phyloP scores from a whole-genome alignment of 2,797 vertebrate genomes.

The Sebastes paucispinis region DNA sequence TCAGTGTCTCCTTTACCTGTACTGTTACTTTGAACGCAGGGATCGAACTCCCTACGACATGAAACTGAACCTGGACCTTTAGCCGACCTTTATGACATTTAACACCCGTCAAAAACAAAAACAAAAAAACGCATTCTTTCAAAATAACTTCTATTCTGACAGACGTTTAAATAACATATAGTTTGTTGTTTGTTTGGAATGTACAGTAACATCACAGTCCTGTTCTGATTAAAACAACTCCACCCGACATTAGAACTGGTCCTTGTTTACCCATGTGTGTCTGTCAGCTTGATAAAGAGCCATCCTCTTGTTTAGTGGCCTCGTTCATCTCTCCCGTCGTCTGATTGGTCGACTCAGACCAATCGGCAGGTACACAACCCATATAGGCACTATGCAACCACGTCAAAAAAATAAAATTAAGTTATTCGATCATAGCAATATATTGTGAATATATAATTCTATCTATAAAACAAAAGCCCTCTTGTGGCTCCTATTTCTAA shows the following conservation, averaged over 20 bases:
- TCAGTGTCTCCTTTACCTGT: conserved; percentile 30
- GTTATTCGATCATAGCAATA: conserved; percentile 62
- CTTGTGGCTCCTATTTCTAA: conserved; percentile 72
- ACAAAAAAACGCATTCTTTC: background rate
- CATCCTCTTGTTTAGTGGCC: conserved; percentile 2
- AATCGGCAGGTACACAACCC: conserved; percentile 50
- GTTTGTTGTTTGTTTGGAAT: conserved; percentile 57
- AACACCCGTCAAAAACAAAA: conserved; percentile 14
- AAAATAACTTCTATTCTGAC: conserved; percentile 7
- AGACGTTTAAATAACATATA: conserved; percentile 17
- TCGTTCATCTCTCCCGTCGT: conserved; percentile 9
- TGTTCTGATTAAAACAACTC: conserved; percentile 11
- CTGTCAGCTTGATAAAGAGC: conserved; percentile 2
- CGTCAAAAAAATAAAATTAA: conserved; percentile 63
- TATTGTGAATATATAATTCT: conserved; percentile 73
- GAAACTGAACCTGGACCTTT: conserved; percentile 17
- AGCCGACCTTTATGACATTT: background rate
- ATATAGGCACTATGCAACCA: conserved; percentile 77
- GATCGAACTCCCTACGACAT: background rate
- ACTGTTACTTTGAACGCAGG: conserved; percentile 32
- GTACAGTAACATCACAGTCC: conserved; percentile 57
- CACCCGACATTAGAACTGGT: background rate
- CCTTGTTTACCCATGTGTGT: background rate
- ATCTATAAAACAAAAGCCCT: conserved; percentile 76
- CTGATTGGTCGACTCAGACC: conserved; percentile 37